A percentile compares a stretch with the other conserved stretches of the same genome.
Evolutionary conservation across 1,140 invertebrate species (phyloP).

Genomic region (Procambarus virginalis): DNA sequence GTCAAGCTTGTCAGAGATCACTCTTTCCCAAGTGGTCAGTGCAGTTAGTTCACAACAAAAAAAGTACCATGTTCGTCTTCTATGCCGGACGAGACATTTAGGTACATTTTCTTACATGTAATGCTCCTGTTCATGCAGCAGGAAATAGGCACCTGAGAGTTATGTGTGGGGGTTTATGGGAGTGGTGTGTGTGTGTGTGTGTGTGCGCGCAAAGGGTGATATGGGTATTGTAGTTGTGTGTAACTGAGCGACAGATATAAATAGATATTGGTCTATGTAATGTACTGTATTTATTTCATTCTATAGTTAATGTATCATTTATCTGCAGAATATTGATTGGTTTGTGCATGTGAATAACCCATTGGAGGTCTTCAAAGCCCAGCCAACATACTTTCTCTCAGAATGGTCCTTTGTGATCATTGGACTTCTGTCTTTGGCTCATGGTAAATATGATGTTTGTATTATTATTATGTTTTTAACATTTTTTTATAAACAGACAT

Average conservation of each 20-base stretch:
- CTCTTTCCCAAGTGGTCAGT: too few species aligned
- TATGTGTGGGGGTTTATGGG: too few species aligned
- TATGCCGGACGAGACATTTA: too few species aligned
- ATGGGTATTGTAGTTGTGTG: too few species aligned
- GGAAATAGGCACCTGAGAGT: too few species aligned
- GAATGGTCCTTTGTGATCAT: conserved; percentile 63
- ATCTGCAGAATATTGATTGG: conserved; percentile 64
- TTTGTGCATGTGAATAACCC: conserved; percentile 52
- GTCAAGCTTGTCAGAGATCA: too few species aligned
- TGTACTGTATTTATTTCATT: background rate
- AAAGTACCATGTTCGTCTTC: too few species aligned
- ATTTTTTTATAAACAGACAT: background rate
- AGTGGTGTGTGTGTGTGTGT: too few species aligned
- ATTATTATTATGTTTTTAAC: background rate
- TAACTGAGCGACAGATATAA: background rate
- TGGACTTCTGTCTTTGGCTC: conserved; percentile 57
- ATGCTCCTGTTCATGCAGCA: too few species aligned
- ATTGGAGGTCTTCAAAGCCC: conserved; percentile 56
- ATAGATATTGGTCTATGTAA: background rate
- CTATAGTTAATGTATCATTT: background rate
- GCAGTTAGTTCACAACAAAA: too few species aligned
- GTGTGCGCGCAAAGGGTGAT: too few species aligned
- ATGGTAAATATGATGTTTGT: conserved; percentile 22
- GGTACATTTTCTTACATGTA: too few species aligned
- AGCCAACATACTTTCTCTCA: conserved; percentile 68